Evolutionary conservation across 2,113 vertebrate species (phyloP), one percentile per base, ranked within the genome.

Genomic region (Elachura formosa): DNA sequence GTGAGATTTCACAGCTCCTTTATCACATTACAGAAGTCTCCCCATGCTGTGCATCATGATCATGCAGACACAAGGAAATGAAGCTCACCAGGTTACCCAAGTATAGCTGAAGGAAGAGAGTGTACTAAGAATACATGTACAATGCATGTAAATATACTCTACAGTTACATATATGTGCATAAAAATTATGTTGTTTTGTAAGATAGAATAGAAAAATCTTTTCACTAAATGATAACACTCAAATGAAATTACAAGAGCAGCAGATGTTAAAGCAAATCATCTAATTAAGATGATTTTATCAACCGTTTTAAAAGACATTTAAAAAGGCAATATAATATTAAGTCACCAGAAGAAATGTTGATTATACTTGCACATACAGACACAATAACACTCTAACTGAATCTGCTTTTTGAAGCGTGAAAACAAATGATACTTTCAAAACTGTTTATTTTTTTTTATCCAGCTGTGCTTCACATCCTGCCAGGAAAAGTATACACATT

Each of bases 191-290:
- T 43, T 94, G 80, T 76, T 95, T 88, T 75, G 46, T 74, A 80
- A 84, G 77, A 82, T 9, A 43, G 68, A 64, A 85, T 84, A 73
- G 55, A 80, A 94, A 91, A 89, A 68, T 89, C 54, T 94, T 88
- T 87, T 45, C 38, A 83, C 38, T 51, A 73, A 93, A 87, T 75
- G 78, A 90, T 96, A 96, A 79, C 41, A 92, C 66, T 83, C 59
- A 77, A 93, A 88, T 34, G 15, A 88, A 95, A 94, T 74, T 38
- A 83, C 82, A 95, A 87, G 77, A 94, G 71, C 66, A 85, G 78
- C 94, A 97, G 74, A 95, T 95, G 91, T 84, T 89, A 87, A 93
- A 94, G 78, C 74, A 94, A 96, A 94, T 96, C 24, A 88, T 94
- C 84, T 96, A 94, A 92, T 94, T 94, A 95, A 77, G 84, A 91